Evolutionary conservation across 2,113 vertebrate genomes (phyloP).

Genomic region (Typhlomys cinereus): DNA sequence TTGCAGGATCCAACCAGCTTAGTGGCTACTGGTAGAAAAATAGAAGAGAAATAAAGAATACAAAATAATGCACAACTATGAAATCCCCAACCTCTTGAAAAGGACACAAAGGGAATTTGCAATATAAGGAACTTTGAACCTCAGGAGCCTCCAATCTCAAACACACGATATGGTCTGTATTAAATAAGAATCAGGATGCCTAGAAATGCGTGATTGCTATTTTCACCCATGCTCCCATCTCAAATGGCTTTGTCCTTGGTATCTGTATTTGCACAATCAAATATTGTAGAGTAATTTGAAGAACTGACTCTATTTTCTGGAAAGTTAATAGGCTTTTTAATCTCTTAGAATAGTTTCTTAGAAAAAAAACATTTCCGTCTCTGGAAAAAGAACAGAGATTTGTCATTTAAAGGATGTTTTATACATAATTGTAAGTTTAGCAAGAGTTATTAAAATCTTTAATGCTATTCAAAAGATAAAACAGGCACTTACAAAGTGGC

Average conservation of each 20-base stretch:
- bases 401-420: conserved; percentile 38
- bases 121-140: background rate
- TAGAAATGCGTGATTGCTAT: background rate
- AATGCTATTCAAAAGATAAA: background rate
- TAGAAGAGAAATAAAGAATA: background rate
- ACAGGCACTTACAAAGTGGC: background rate
- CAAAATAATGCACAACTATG: conserved; percentile 14
- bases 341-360: conserved; percentile 29
- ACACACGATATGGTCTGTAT: background rate
- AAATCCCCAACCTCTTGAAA: background rate
- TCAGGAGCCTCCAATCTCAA: background rate
- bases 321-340: conserved; percentile 51
- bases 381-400: conserved; percentile 34
- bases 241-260: background rate
- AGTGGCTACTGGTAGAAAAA: background rate
- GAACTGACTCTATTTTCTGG: conserved; percentile 23
- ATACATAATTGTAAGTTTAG: conserved; percentile 14
- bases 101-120: background rate
- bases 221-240: conserved; percentile 1
- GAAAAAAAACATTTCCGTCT: background rate
- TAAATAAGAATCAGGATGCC: background rate
- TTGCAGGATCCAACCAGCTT: background rate
- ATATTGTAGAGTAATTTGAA: conserved; percentile 29
- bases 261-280: conserved; percentile 26
- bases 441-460: background rate